Percentiles rank a stretch among this genome's conserved stretches.
phyloP scores from a whole-genome alignment of 2,888 invertebrate species.

The Athalia cordata region DNA sequence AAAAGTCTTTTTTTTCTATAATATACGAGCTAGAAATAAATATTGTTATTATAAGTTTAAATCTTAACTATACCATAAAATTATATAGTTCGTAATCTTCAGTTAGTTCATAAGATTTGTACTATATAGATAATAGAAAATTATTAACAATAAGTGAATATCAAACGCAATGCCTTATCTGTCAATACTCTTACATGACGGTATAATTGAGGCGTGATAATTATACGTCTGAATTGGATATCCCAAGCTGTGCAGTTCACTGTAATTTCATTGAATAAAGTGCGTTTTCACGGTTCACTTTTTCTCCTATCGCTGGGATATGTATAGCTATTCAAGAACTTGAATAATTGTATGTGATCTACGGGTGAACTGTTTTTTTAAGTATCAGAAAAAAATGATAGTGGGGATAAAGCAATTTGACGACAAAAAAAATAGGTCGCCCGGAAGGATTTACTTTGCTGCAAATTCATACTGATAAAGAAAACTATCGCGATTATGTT shows the following conservation, averaged over 20 bases:
- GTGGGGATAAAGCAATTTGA: background rate
- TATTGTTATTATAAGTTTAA: slow-evolving; percentile 18
- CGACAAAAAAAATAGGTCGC: too few species aligned
- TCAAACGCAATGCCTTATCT: slow-evolving; percentile 66
- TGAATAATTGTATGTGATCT: slow-evolving; percentile 17
- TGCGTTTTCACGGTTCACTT: slow-evolving; percentile 32
- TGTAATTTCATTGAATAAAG: slow-evolving; percentile 43
- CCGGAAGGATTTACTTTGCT: too few species aligned
- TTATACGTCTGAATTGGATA: slow-evolving; percentile 22
- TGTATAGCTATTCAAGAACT: slow-evolving; percentile 7
- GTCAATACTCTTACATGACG: slow-evolving; percentile 52
- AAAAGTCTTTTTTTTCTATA: slow-evolving; percentile 31
- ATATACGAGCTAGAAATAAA: slow-evolving; percentile 34
- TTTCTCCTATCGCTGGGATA: slow-evolving; percentile 19
- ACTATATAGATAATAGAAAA: slow-evolving; percentile 32
- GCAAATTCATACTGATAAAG: too few species aligned
- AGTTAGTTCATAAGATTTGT: slow-evolving; percentile 31
- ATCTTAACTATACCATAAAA: slow-evolving; percentile 1
- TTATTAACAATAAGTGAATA: slow-evolving; percentile 52
- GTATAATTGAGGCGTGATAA: slow-evolving; percentile 32
- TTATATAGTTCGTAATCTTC: slow-evolving; percentile 29
- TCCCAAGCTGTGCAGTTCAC: background rate
- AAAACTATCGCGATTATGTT: slow-evolving; percentile 5
- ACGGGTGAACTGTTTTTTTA: slow-evolving; percentile 33
- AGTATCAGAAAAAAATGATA: slow-evolving; percentile 40